A percentile compares a stretch with the other conserved stretches of the same genome.
Conservation (phyloP, 2,888 invertebrate species). For the Euzophera pinguis region DNA sequence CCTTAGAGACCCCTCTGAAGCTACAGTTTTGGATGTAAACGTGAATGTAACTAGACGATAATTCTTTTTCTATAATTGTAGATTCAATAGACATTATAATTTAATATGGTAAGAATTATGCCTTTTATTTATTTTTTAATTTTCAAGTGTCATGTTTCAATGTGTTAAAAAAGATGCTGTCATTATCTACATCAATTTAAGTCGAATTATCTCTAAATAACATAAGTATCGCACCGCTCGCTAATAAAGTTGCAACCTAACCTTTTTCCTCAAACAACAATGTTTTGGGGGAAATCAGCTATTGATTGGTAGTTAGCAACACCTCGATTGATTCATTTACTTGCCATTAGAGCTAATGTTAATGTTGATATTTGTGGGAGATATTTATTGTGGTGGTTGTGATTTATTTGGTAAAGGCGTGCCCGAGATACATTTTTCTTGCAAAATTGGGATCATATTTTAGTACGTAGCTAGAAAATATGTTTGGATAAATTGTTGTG, state of each 20-base stretch:
- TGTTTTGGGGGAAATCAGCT: conserved; percentile 61
- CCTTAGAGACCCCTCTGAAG: too few species aligned
- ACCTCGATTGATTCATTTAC: conserved; percentile 62
- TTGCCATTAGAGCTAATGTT: conserved; percentile 42
- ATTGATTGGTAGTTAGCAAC: conserved; percentile 74
- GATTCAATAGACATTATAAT: too few species aligned
- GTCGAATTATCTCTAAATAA: too few species aligned
- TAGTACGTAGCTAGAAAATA: background rate
- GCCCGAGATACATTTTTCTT: background rate
- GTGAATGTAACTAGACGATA: too few species aligned
- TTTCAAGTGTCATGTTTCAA: too few species aligned
- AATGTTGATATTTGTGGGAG: conserved; percentile 44
- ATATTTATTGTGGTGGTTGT: conserved; percentile 17
- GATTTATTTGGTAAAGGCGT: background rate
- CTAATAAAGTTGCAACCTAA: conserved; percentile 20
- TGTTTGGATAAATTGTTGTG: too few species aligned
- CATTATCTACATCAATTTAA: too few species aligned
- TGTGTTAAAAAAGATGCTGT: too few species aligned
- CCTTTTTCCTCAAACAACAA: conserved; percentile 38
- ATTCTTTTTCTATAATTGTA: too few species aligned
- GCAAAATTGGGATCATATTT: background rate
- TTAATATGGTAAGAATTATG: too few species aligned
- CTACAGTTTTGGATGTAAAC: too few species aligned
- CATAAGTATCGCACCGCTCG: conserved; percentile 21
- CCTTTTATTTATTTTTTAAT: too few species aligned